Evolutionary conservation across 2,797 vertebrate genomes (phyloP), one percentile per base, ranked within the genome.

Genomic region (Thamnophis elegans): DNA sequence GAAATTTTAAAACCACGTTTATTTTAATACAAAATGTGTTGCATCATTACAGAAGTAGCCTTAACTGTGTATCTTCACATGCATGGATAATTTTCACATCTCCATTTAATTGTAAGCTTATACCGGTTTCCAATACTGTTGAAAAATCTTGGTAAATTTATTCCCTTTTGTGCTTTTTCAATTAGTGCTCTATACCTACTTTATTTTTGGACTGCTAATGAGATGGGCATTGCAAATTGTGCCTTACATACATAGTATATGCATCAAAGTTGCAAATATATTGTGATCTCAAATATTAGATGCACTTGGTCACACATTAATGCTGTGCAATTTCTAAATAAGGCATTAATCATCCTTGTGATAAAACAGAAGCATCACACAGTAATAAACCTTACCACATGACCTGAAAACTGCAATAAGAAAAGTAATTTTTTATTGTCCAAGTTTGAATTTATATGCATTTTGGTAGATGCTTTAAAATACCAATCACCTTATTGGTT

Each of bases 1-100:
- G 97, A 98, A 97, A 98, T 97, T 97, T 98, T 98, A 98, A 99
- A 99, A 98, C 97, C 97, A 99, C 98, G 98, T 99, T 99, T 98
- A 98, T 98, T 99, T 98, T 97, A 98, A 98, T 98, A 98, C 97
- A 98, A 99, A 99, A 98, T 96, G 97, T 97, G 97, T 98, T 98
- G 97, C 97, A 98, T 97, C 97, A 98, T 98, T 97, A 97, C 97
- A 98, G 97, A 97, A 97, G 96, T 97, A 97, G 95, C 96, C 97
- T 97, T 92, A 91, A 96, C 97, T 96, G 96, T 96, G 97, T 97
- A 97, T 96, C 95, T 97, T 95, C 96, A 95, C 98, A 98, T 98
- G 97, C 98, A 98, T 98, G 97, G 96, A 96, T 97, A 97, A 97
- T 96, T 97, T 97, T 96, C 96, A 97, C 97, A 97, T 97, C 97